Percentiles rank a stretch among this genome's conserved stretches.
Evolutionary conservation across 2,888 invertebrate genomes (phyloP).

Genomic region (Hypomecis atomaria): DNA sequence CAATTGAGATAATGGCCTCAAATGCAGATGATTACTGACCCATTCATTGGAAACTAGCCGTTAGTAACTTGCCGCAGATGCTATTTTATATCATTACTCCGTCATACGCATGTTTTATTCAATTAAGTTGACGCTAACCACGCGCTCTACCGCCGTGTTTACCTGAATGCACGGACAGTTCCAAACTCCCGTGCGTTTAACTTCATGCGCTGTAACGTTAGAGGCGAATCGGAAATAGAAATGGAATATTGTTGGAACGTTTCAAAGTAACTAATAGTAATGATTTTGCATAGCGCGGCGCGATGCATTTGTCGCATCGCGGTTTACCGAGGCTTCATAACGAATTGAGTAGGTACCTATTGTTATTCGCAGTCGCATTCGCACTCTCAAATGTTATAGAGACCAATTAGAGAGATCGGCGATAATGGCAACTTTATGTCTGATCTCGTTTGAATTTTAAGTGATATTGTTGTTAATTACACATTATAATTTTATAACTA

Average conservation of each 20-base stretch:
- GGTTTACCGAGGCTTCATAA: conserved; percentile 53
- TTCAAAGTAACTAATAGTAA: conserved; percentile 48
- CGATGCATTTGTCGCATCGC: conserved; percentile 53
- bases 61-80: conserved; percentile 59
- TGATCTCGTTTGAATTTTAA: conserved; percentile 44
- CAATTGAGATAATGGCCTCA: conserved; percentile 83
- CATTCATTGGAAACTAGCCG: conserved; percentile 78
- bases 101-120: conserved; percentile 58
- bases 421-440: conserved; percentile 18
- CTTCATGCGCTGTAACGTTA: conserved; percentile 43
- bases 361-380: conserved; percentile 38
- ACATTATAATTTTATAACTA: conserved; percentile 70
- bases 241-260: conserved; percentile 54
- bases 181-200: conserved; percentile 36
- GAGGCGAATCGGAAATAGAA: conserved; percentile 49
- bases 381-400: conserved; percentile 7
- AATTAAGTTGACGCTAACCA: conserved; percentile 69
- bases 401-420: conserved; percentile 16
- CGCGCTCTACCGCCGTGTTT: conserved; percentile 52
- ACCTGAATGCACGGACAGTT: conserved; percentile 46
- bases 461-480: conserved; percentile 62
- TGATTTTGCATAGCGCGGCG: conserved; percentile 50
- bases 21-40: conserved; percentile 83
- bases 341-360: conserved; percentile 54
- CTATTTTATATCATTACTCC: conserved; percentile 66